Conservation (phyloP, 1,140 invertebrate species). For the Hylyphantes graminicola region DNA sequence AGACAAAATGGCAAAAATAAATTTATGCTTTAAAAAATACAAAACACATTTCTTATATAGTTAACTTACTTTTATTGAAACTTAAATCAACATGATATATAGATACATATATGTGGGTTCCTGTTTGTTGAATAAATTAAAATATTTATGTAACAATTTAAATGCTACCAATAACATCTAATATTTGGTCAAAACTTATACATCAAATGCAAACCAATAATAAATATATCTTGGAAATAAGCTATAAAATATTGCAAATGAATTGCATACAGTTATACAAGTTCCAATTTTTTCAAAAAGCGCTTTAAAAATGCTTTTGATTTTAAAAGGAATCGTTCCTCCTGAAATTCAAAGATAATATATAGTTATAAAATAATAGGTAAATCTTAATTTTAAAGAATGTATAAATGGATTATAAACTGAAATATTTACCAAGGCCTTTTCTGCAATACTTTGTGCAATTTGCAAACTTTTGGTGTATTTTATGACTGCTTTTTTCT, state of each 20-base stretch:
- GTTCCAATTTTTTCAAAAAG: constrained; percentile 1
- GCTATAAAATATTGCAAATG: background rate
- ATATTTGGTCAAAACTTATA: too few relatives aligned
- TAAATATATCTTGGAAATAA: background rate
- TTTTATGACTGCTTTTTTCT: constrained; percentile 12
- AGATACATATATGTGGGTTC: too few relatives aligned
- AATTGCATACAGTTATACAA: background rate
- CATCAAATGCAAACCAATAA: background rate
- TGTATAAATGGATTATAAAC: background rate
- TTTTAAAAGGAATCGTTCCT: background rate
- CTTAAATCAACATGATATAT: too few relatives aligned
- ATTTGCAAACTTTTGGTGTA: background rate
- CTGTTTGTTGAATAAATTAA: too few relatives aligned
- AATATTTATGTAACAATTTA: too few relatives aligned
- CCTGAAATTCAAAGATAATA: background rate
- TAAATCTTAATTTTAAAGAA: too few relatives aligned
- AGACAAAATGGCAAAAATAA: too few relatives aligned
- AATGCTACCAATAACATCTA: too few relatives aligned
- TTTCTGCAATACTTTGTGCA: background rate
- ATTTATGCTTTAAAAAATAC: too few relatives aligned
- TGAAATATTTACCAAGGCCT: constrained; percentile 10
- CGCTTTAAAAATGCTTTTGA: background rate
- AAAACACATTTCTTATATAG: too few relatives aligned
- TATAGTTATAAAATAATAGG: background rate
- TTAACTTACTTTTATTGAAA: too few relatives aligned